These are phyloP conservation scores for Malurus melanocephalus DNA, from an alignment of 2,113 vertebrate genomes.

Conservation along the genomic window DNA sequence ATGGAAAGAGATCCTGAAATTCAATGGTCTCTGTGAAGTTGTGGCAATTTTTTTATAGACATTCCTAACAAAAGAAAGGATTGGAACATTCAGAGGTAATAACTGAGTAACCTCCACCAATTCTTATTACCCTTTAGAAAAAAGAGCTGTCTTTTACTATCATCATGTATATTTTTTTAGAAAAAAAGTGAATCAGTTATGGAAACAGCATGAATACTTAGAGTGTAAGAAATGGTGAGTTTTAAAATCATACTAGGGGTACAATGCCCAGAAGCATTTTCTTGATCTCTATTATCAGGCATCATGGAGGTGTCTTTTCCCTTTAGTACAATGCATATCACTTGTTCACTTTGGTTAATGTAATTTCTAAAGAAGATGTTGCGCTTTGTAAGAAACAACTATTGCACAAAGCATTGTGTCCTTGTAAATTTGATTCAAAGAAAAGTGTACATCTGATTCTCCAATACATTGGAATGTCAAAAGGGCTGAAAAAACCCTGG, in stretches of 20 bases:
- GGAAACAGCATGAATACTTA: neutral
- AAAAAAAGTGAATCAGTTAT: neutral
- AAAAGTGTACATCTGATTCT: neutral
- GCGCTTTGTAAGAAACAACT: neutral
- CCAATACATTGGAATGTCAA: neutral
- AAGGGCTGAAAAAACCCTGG: neutral
- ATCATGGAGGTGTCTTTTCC: neutral
- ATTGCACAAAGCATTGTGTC: neutral
- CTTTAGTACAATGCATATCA: neutral
- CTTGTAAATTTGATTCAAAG: neutral
- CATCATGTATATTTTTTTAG: neutral
- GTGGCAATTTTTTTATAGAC: neutral
- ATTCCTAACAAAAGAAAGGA: neutral
- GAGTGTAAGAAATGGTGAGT: neutral
- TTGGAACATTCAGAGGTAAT: neutral
- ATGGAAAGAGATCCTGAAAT: neutral
- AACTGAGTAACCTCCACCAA: neutral
- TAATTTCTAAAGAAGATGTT: neutral
- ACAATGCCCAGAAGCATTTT: neutral
- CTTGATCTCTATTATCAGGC: neutral
- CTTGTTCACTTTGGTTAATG: neutral
- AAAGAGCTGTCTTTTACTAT: neutral
- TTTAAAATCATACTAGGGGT: neutral
- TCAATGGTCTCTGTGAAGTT: neutral
- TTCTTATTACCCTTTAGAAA: neutral